phyloP scores from a whole-genome alignment of 1,140 invertebrate species.

The Cyphomyrmex costatus region DNA sequence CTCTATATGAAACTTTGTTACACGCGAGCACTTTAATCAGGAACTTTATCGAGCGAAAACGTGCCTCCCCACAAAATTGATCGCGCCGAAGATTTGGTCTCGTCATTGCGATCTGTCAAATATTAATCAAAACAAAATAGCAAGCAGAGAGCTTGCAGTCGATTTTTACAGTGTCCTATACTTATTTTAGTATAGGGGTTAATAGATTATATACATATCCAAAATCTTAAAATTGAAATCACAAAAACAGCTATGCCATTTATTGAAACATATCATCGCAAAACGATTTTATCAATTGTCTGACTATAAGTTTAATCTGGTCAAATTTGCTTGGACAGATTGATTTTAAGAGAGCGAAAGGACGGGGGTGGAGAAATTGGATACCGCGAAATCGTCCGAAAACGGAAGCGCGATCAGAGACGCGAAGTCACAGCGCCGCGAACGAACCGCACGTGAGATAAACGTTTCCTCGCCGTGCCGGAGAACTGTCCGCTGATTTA shows the following conservation, averaged over 20 bases:
- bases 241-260: background rate
- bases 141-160: background rate
- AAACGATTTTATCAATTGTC: constrained; percentile 4
- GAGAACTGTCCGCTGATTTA: constrained; percentile 76
- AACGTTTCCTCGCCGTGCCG: constrained; percentile 60
- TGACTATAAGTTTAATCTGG: background rate
- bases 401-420: constrained; percentile 61
- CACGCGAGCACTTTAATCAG: constrained; percentile 75
- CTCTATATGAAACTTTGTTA: constrained; percentile 74
- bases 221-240: background rate
- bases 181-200: no score
- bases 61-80: constrained; percentile 62
- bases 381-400: constrained; percentile 45
- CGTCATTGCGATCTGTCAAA: constrained; percentile 61
- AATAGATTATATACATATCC: background rate
- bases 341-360: background rate
- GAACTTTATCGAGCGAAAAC: constrained; percentile 75
- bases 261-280: background rate
- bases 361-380: background rate
- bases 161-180: no score
- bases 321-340: background rate
- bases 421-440: constrained; percentile 23
- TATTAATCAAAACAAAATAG: constrained; percentile 42
- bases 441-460: constrained; percentile 69
- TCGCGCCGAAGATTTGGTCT: constrained; percentile 58